Conservation (phyloP, 2,888 invertebrate genomes). For the Phrixothrix hirtus region DNA sequence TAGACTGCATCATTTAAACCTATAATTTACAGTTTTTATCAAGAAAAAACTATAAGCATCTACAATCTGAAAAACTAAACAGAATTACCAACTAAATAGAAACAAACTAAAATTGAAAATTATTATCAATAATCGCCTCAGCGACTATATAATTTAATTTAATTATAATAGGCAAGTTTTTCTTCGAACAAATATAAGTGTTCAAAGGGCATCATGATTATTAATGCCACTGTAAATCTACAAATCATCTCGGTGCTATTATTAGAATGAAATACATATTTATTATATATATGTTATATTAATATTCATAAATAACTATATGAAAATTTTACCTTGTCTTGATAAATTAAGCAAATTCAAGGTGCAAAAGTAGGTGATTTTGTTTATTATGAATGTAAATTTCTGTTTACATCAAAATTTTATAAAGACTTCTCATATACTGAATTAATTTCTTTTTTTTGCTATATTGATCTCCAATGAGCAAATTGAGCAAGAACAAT, state of each 20-base stretch:
- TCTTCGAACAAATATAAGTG: conserved; percentile 6
- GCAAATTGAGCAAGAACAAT: conserved; percentile 26
- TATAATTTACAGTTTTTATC: conserved; percentile 15
- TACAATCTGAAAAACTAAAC: conserved; percentile 17
- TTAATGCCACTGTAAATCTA: conserved; percentile 5
- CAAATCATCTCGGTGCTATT: conserved; percentile 17
- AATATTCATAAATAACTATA: conserved; percentile 24
- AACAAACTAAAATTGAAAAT: conserved; percentile 9
- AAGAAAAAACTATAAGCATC: conserved; percentile 14
- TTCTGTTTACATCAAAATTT: conserved; percentile 21
- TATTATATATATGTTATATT: too few relatives aligned
- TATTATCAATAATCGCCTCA: neutral
- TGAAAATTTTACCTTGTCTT: conserved; percentile 25
- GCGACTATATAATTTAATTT: conserved; percentile 4
- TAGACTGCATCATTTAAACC: conserved; percentile 9
- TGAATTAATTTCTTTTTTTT: conserved; percentile 13
- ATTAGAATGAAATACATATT: conserved; percentile 24
- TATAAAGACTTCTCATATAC: conserved; percentile 13
- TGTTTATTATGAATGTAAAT: conserved; percentile 21
- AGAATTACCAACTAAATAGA: conserved; percentile 13
- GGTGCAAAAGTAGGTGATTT: conserved; percentile 26
- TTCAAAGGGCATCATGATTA: conserved; percentile 6
- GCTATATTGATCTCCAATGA: conserved; percentile 32
- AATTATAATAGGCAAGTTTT: conserved; percentile 14
- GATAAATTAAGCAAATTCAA: conserved; percentile 29